Evolutionary conservation across 2,888 invertebrate species (phyloP).

Genomic region (Ommatoiulus sabulosus): DNA sequence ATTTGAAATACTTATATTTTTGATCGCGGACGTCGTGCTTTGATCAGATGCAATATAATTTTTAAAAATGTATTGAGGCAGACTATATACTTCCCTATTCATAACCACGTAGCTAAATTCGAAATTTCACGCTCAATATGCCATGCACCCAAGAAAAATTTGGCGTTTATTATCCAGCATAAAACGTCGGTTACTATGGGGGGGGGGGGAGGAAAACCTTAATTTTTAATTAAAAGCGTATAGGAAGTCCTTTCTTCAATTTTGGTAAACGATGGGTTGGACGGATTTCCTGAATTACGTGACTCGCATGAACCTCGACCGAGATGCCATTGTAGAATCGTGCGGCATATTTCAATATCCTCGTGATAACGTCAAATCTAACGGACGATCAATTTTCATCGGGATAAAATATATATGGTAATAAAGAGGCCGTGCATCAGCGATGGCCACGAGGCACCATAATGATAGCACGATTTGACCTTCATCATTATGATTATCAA

Average conservation of each 20-base stretch:
- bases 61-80: too few relatives aligned
- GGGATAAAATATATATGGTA: background rate
- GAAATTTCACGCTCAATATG: too few relatives aligned
- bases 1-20: too few relatives aligned
- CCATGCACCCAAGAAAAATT: too few relatives aligned
- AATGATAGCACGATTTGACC: conserved; percentile 11
- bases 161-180: too few relatives aligned
- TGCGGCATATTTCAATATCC: background rate
- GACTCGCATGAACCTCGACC: background rate
- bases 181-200: too few relatives aligned
- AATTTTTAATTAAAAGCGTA: background rate
- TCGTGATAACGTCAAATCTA: background rate
- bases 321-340: background rate
- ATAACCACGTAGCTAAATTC: too few relatives aligned
- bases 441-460: background rate
- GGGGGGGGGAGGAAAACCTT: too few relatives aligned
- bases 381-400: background rate
- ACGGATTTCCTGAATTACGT: conserved; percentile 17
- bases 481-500: background rate
- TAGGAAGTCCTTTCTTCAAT: background rate
- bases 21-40: too few relatives aligned
- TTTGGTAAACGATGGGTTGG: conserved; percentile 23
- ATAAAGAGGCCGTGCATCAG: background rate
- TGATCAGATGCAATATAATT: too few relatives aligned
- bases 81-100: too few relatives aligned